A percentile compares a stretch with the other conserved stretches of the same genome.
These are phyloP conservation scores for Chelonoidis abingdonii DNA, from an alignment of 2,113 vertebrate genomes.

Conservation along the genomic window DNA sequence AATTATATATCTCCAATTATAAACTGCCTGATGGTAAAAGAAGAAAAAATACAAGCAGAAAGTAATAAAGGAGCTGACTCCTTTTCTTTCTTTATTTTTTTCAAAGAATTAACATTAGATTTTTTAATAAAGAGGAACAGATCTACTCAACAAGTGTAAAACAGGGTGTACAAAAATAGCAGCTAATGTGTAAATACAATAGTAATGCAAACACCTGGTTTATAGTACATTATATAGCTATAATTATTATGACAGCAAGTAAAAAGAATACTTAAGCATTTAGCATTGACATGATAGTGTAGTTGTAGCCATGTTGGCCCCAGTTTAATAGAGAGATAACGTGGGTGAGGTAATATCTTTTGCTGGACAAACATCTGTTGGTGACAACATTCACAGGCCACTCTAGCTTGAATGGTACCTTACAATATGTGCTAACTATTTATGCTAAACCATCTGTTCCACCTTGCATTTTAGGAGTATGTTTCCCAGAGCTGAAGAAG, in stretches of 20 bases:
- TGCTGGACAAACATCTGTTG: neutral
- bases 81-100: neutral
- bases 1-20: neutral
- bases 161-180: neutral
- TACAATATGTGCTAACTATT: neutral
- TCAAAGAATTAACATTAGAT: neutral
- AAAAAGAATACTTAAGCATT: neutral
- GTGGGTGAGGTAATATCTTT: neutral
- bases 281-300: neutral
- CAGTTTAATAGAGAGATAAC: neutral
- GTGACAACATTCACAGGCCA: neutral
- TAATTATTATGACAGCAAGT: neutral
- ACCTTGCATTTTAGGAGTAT: neutral
- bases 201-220: neutral
- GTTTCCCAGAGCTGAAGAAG: neutral
- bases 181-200: neutral
- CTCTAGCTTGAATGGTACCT: neutral
- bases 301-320: neutral
- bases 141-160: neutral
- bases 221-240: neutral
- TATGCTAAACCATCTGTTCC: neutral
- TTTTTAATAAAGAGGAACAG: neutral
- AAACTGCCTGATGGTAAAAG: neutral
- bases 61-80: neutral
- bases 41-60: conserved; percentile 6